Conservation (phyloP, 1,140 invertebrate genomes). For the Caerostris darwini region DNA sequence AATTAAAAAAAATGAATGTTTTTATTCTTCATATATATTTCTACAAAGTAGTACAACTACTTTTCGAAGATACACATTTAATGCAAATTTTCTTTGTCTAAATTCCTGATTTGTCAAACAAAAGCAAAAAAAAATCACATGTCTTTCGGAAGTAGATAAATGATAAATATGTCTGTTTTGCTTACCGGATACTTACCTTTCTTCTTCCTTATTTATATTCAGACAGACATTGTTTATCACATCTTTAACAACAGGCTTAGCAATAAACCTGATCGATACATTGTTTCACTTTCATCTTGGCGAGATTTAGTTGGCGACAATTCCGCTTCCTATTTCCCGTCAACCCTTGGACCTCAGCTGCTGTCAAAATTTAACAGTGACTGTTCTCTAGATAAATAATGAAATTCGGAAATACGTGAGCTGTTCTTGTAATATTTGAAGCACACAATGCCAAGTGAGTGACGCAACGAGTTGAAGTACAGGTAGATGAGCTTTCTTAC, state of each 20-base stretch:
- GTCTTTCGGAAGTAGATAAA: no score
- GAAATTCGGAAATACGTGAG: constrained; percentile 63
- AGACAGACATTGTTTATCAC: no score
- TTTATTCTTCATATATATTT: no score
- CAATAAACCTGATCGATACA: not conserved
- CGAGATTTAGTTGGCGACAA: constrained; percentile 25
- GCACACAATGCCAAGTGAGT: constrained; percentile 34
- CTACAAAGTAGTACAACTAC: no score
- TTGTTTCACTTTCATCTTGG: not conserved
- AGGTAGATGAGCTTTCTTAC: constrained; percentile 26
- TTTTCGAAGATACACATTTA: no score
- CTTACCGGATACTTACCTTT: no score
- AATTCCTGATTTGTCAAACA: no score
- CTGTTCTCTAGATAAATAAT: constrained; percentile 34
- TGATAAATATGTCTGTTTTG: no score
- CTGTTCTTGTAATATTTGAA: constrained; percentile 9
- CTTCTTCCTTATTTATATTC: no score
- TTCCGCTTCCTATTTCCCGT: not conserved
- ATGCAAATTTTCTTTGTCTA: no score
- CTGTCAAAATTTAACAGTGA: constrained; percentile 47
- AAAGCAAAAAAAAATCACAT: no score
- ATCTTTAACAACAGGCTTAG: not conserved
- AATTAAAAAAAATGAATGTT: no score
- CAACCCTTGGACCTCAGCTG: constrained; percentile 29
- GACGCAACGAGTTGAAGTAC: constrained; percentile 12